Percentiles rank a stretch among this genome's conserved stretches.
Conservation (phyloP, 2,113 vertebrate genomes). For the Atrichornis clamosus region DNA sequence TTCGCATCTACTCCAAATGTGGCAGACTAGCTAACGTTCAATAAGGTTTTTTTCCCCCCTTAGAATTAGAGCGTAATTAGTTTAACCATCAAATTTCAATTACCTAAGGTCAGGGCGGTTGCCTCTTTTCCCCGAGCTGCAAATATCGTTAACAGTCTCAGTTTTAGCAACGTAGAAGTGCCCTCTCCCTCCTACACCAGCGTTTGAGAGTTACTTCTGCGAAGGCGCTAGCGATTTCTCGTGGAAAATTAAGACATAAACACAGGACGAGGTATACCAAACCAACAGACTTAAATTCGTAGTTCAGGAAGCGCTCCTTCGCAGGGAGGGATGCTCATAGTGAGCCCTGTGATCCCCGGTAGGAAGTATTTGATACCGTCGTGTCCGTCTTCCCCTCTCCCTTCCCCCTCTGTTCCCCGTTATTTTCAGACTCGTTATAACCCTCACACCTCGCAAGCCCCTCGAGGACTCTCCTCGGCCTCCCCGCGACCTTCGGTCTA, state of each 20-base stretch:
- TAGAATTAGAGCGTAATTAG: slow-evolving; percentile 68
- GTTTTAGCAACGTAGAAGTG: slow-evolving; percentile 43
- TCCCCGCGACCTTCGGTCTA: background rate
- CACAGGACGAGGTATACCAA: background rate
- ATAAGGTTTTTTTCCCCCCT: slow-evolving; percentile 38
- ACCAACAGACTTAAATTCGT: background rate
- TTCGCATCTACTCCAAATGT: slow-evolving; percentile 35
- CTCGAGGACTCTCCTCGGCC: background rate
- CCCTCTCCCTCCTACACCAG: background rate
- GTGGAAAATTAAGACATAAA: background rate
- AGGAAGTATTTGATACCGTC: background rate
- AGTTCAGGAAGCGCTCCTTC: background rate
- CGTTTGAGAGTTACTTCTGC: background rate
- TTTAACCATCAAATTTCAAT: slow-evolving; percentile 76
- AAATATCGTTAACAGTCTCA: slow-evolving; percentile 55
- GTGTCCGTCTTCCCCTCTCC: background rate
- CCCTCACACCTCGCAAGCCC: background rate
- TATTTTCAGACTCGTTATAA: background rate
- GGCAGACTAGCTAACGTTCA: slow-evolving; percentile 26
- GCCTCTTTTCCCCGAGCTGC: slow-evolving; percentile 52
- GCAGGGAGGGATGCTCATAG: background rate
- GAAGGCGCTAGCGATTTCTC: background rate
- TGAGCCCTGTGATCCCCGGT: background rate
- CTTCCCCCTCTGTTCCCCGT: background rate
- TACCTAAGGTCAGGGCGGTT: slow-evolving; percentile 61